phyloP scores from a whole-genome alignment of 2,797 vertebrate species.

The Sebastes vulpes region DNA sequence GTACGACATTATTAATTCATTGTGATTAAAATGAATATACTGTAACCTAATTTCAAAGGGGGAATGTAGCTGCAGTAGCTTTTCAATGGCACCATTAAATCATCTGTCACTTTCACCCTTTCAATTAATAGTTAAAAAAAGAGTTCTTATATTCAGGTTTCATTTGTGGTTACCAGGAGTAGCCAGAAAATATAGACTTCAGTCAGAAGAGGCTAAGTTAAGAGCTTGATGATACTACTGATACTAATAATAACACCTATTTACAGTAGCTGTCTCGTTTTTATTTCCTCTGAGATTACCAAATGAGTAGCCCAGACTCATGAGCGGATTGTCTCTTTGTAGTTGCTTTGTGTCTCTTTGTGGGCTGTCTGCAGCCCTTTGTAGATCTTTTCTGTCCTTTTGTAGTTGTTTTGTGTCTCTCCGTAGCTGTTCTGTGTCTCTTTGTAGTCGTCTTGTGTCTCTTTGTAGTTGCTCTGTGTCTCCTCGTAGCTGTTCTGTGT shows the following conservation, averaged over 20 bases:
- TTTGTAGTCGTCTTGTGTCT: too few species aligned
- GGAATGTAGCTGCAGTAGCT: not conserved
- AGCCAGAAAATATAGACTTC: not conserved
- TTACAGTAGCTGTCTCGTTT: not conserved
- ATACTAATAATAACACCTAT: not conserved
- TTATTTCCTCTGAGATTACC: not conserved
- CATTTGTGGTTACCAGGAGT: not conserved
- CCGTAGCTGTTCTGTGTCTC: too few species aligned
- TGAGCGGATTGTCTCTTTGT: too few species aligned
- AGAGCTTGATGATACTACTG: not conserved
- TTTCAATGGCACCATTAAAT: slow-evolving; percentile 4
- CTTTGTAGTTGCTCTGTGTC: too few species aligned
- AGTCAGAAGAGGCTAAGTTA: not conserved
- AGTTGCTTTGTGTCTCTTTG: too few species aligned
- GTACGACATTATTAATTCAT: slow-evolving; percentile 1
- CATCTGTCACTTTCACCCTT: not conserved
- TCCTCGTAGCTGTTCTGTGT: too few species aligned
- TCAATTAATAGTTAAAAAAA: not conserved
- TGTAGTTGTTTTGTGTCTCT: too few species aligned
- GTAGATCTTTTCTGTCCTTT: accelerated
- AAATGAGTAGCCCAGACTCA: not conserved
- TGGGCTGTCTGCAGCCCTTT: too few species aligned
- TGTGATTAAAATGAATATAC: slow-evolving; percentile 18
- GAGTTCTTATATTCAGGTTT: not conserved
- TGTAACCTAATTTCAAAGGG: not conserved